Conservation (phyloP, 2,888 invertebrate species). For the Caenorhabditis sp. region DNA sequence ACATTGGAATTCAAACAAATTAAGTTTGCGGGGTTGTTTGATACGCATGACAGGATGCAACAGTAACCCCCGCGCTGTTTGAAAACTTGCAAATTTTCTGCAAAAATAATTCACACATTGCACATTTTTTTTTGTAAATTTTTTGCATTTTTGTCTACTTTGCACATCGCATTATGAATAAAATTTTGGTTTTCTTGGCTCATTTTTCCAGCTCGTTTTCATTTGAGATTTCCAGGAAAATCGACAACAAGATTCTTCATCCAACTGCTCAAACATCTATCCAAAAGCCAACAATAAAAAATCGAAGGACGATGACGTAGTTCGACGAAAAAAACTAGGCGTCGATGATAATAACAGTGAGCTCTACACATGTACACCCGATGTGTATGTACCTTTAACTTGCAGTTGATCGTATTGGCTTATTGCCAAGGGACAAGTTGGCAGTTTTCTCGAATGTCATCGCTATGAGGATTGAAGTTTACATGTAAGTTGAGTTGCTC, state of each 20-base stretch:
- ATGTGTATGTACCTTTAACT: not conserved
- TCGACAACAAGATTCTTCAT: not conserved
- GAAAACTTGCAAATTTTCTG: too few relatives aligned
- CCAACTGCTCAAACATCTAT: not conserved
- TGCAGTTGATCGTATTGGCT: not conserved
- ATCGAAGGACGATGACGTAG: not conserved
- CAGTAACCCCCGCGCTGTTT: too few relatives aligned
- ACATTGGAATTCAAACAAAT: too few relatives aligned
- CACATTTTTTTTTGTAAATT: too few relatives aligned
- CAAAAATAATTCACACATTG: too few relatives aligned
- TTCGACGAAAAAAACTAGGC: not conserved
- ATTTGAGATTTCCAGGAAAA: conserved; percentile 4
- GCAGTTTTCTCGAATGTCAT: not conserved
- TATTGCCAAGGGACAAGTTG: not conserved
- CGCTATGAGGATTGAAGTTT: not conserved
- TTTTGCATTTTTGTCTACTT: too few relatives aligned
- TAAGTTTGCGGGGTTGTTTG: too few relatives aligned
- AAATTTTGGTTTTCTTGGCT: too few relatives aligned
- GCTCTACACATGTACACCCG: too few relatives aligned
- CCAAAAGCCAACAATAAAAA: not conserved
- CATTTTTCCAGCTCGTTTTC: too few relatives aligned
- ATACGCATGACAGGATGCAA: too few relatives aligned
- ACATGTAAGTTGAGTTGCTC: not conserved
- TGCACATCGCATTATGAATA: too few relatives aligned
- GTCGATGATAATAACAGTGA: not conserved